Conservation (phyloP, 2,888 invertebrate species). For the Keiferia lycopersicella region DNA sequence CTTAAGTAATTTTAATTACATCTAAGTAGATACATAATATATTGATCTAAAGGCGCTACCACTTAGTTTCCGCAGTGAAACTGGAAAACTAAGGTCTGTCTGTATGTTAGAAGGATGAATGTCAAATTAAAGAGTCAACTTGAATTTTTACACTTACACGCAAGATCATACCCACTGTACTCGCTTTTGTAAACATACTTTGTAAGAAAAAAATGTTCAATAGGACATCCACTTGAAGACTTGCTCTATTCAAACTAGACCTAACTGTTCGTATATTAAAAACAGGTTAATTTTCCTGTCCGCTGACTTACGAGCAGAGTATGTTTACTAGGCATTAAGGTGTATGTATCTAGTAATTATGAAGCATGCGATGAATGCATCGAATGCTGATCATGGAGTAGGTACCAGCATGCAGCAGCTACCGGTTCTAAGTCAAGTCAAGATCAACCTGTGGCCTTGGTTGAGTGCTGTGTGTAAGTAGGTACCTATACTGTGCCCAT, state of each 20-base stretch:
- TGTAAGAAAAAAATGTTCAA: slow-evolving; percentile 1
- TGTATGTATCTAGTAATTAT: slow-evolving; percentile 4
- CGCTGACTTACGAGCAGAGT: slow-evolving; percentile 36
- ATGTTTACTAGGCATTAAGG: background rate
- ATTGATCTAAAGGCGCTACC: too few relatives aligned
- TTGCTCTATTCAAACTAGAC: background rate
- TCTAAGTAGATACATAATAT: too few relatives aligned
- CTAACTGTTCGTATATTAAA: slow-evolving; percentile 34
- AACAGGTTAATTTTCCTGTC: slow-evolving; percentile 46
- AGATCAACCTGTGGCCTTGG: background rate
- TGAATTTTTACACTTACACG: background rate
- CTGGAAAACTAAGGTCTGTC: too few relatives aligned
- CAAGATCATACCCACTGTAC: background rate
- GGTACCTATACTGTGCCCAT: too few relatives aligned
- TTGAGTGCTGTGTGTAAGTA: background rate
- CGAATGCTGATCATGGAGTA: background rate
- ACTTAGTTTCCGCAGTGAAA: too few relatives aligned
- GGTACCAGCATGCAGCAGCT: background rate
- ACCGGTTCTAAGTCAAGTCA: background rate
- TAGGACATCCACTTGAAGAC: slow-evolving; percentile 4
- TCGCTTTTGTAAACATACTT: background rate
- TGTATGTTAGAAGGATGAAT: background rate
- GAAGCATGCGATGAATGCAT: slow-evolving; percentile 5
- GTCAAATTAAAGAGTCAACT: background rate
- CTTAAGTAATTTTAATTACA: too few relatives aligned